phyloP scores from a whole-genome alignment of 1,140 invertebrate species.

The Trialeurodes vaporariorum region DNA sequence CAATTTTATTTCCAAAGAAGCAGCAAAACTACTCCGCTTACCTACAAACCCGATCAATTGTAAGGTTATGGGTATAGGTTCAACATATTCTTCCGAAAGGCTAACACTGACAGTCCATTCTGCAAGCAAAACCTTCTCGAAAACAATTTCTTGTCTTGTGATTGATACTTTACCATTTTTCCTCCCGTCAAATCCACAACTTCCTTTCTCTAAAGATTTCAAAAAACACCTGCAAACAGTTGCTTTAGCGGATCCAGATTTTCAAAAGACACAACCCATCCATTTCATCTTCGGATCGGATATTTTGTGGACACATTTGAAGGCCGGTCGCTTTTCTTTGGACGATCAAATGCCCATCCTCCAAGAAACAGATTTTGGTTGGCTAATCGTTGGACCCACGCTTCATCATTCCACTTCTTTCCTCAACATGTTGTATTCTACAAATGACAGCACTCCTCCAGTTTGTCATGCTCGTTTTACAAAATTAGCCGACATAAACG shows the following conservation, averaged over 20 bases:
- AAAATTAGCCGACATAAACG: too few relatives aligned
- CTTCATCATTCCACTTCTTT: too few relatives aligned
- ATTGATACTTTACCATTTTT: not conserved
- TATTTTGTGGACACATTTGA: not conserved
- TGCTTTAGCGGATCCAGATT: not conserved
- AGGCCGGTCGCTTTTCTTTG: not conserved
- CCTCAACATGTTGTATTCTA: too few relatives aligned
- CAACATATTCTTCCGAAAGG: too few relatives aligned
- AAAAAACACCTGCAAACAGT: not conserved
- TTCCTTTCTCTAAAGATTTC: not conserved
- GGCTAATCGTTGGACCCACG: not conserved
- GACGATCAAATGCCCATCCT: not conserved
- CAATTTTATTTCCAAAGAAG: not conserved
- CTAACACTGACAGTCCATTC: too few relatives aligned
- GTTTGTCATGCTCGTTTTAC: too few relatives aligned
- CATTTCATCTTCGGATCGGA: not conserved
- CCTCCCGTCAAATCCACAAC: not conserved
- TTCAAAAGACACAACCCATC: not conserved
- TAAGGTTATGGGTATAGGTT: slow-evolving; percentile 2
- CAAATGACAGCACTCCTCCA: too few relatives aligned
- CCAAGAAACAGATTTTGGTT: not conserved
- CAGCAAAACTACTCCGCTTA: not conserved
- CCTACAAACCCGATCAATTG: not conserved
- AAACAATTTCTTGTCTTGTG: not conserved
- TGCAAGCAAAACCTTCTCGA: not conserved